phyloP scores from a whole-genome alignment of 2,113 vertebrate species.

The Petrocephalus zakoni region DNA sequence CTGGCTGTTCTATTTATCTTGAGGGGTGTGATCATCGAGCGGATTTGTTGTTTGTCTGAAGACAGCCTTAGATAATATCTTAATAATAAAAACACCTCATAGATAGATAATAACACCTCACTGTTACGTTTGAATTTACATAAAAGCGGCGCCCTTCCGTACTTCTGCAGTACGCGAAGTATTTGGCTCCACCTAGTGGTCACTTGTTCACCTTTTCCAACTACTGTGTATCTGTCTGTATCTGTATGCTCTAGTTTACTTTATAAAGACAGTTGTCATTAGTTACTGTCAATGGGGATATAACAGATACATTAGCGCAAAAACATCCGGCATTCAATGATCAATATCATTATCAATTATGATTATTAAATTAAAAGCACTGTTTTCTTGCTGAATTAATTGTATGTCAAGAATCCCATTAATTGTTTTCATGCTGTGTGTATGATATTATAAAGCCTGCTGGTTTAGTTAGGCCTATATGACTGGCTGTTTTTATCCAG shows the following conservation, averaged over 20 bases:
- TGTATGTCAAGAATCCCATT: background rate
- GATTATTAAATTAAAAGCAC: background rate
- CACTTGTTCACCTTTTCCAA: background rate
- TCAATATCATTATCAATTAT: background rate
- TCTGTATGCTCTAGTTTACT: background rate
- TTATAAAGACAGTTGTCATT: background rate
- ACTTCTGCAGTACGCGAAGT: background rate
- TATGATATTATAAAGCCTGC: background rate
- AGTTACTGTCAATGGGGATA: background rate
- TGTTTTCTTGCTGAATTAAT: background rate
- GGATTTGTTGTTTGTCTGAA: background rate
- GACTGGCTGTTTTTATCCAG: background rate
- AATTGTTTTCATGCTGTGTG: background rate
- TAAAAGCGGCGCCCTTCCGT: background rate
- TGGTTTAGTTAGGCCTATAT: background rate
- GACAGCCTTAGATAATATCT: background rate
- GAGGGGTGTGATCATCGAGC: background rate
- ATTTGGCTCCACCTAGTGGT: conserved; percentile 12
- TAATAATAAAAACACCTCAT: too few relatives aligned
- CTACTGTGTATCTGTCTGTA: background rate
- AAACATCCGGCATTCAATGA: background rate
- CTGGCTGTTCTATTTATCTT: background rate
- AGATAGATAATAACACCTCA: too few relatives aligned
- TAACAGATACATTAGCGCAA: background rate
- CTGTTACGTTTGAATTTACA: background rate